Conservation (phyloP, 2,888 invertebrate species). For the Zygothrica quintamaculata region DNA sequence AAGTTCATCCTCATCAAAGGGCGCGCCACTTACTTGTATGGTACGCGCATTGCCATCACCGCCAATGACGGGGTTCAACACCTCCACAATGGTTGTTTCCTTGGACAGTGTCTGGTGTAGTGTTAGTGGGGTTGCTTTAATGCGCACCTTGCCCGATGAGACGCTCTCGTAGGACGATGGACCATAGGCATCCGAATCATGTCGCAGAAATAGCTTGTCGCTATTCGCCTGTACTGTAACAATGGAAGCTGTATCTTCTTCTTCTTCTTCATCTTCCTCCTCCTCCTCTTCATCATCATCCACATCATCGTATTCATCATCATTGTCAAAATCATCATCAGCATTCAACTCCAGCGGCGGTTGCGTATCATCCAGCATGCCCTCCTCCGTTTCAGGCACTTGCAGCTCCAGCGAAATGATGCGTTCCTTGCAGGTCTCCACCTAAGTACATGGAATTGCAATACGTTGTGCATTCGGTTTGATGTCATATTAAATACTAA, state of each 20-base stretch:
- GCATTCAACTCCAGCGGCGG: constrained; percentile 61
- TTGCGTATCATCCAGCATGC: constrained; percentile 60
- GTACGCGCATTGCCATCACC: constrained; percentile 84
- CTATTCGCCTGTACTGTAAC: constrained; percentile 85
- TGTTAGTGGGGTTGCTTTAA: constrained; percentile 76
- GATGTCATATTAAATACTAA: constrained; percentile 52
- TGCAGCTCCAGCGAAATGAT: constrained; percentile 94
- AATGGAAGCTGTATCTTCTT: constrained; percentile 86
- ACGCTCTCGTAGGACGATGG: constrained; percentile 79
- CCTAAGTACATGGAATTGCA: constrained; percentile 85
- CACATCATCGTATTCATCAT: constrained; percentile 81
- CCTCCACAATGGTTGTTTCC: constrained; percentile 84
- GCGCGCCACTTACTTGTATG: constrained; percentile 83
- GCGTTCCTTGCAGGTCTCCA: constrained; percentile 95
- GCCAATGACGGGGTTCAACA: constrained; percentile 84
- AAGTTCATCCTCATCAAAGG: constrained; percentile 59
- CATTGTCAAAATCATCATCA: constrained; percentile 72
- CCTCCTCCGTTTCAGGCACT: constrained; percentile 85
- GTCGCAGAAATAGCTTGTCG: constrained; percentile 83
- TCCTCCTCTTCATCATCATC: constrained; percentile 81
- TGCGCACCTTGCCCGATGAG: constrained; percentile 74
- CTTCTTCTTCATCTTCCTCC: constrained; percentile 86
- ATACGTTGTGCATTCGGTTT: constrained; percentile 71
- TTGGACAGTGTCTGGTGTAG: constrained; percentile 81
- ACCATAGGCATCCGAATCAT: constrained; percentile 75